Evolutionary conservation across 2,888 invertebrate genomes (phyloP), one percentile per base, ranked within the genome.

Genomic region (Rhimphoctona megacephalus): DNA sequence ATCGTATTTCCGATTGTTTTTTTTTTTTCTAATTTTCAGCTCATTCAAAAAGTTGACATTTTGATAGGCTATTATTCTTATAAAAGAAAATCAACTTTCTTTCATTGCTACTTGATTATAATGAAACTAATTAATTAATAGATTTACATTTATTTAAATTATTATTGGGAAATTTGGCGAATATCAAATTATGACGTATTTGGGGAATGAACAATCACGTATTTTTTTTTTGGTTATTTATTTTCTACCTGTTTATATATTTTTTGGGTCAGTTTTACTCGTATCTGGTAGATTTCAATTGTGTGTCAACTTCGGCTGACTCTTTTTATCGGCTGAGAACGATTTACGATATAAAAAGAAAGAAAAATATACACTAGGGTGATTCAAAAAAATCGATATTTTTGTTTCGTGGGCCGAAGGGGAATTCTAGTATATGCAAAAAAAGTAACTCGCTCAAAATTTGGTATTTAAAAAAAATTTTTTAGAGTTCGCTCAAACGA

Each of bases 1-100:
- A 64, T 64, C 70, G 83, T 72, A 79, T 67, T 54, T 66, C 43
- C 76, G 73, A 83, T 83, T 49, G 19, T 67, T 81, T 17, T 39
- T 80, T 64, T 70, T 39, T 57, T 66, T 36, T 22, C 22, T 46
- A 17, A 17, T 46, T 25, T 25, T 30, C 43, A 11, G 14, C 43
- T 14, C 11, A 14, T 25, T 25, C 25, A 25, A 57, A 57, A 57
- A 14, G 3, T 2, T 25, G 57, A 57, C 57, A 57, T 14, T 57
- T 57, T 3, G 11, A 54, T 54, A 11, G 11, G 54, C 54, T 25
- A 9, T 43, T 11, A n/a, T n/a, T n/a, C n/a, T n/a, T n/a, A n/a
- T n/a, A n/a, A n/a, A n/a, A n/a, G n/a, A n/a, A n/a, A n/a, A n/a
- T n/a, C 43, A 43, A 6, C 17, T 61, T 61, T 30, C 25, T 14